Evolutionary conservation across 1,140 invertebrate genomes (phyloP).

Genomic region (Helicoverpa armigera): DNA sequence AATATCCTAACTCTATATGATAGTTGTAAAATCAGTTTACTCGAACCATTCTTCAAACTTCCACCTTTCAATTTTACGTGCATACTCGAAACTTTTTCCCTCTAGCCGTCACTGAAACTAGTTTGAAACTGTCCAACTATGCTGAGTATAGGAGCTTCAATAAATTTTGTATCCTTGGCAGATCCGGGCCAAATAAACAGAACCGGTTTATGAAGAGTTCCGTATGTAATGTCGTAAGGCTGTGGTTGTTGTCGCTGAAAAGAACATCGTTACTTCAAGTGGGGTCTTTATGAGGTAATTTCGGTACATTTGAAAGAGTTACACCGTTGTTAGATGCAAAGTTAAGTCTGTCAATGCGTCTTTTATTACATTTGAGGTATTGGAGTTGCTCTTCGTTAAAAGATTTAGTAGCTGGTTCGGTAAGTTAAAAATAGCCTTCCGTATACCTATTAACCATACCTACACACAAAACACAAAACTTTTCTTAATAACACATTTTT

Average conservation of each 20-base stretch:
- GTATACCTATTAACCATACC: no score
- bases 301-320: no score
- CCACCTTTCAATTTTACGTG: slow-evolving; percentile 47
- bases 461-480: no score
- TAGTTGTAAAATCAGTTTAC: slow-evolving; percentile 21
- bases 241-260: neutral
- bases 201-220: slow-evolving; percentile 46
- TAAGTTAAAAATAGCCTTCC: no score
- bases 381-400: no score
- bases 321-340: no score
- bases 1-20: slow-evolving; percentile 23
- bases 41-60: slow-evolving; percentile 39
- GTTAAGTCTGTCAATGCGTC: no score
- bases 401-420: no score
- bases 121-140: slow-evolving; percentile 31
- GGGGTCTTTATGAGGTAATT: no score
- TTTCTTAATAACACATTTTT: no score
- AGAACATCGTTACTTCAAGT: no score
- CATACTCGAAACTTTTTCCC: slow-evolving; percentile 40
- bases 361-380: no score
- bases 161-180: slow-evolving; percentile 37
- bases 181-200: slow-evolving; percentile 42
- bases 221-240: neutral
- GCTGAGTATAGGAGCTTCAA: slow-evolving; percentile 16
- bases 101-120: slow-evolving; percentile 30